Evolutionary conservation across 2,113 vertebrate genomes (phyloP).

Genomic region (Albula goreensis): DNA sequence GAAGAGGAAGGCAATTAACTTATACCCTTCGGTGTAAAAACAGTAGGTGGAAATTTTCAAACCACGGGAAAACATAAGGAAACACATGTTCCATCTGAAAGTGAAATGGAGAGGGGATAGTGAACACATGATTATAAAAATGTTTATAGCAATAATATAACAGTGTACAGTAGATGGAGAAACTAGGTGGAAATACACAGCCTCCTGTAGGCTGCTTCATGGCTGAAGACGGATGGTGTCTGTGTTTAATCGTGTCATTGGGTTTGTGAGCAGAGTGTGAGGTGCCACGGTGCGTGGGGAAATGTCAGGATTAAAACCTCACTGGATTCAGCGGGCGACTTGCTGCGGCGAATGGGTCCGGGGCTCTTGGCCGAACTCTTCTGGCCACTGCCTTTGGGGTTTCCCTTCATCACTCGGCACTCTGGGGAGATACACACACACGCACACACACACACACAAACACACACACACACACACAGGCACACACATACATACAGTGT

Average conservation of each 20-base stretch:
- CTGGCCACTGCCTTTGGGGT: constrained; percentile 76
- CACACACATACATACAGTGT: neutral
- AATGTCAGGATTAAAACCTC: constrained; percentile 58
- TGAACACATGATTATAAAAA: neutral
- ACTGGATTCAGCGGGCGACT: constrained; percentile 97
- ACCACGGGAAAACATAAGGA: neutral
- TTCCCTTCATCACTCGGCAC: constrained; percentile 89
- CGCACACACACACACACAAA: neutral
- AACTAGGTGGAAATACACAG: too few relatives aligned
- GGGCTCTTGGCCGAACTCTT: constrained; percentile 86
- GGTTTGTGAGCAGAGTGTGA: neutral
- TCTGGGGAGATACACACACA: constrained; percentile 63
- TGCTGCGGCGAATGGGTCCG: constrained; percentile 83
- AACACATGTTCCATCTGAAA: neutral
- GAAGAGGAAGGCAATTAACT: too few relatives aligned
- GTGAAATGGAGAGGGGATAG: neutral
- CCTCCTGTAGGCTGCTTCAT: too few relatives aligned
- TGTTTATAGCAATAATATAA: too few relatives aligned
- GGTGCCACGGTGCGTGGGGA: neutral
- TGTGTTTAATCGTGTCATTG: neutral
- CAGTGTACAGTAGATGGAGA: too few relatives aligned
- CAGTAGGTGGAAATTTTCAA: neutral
- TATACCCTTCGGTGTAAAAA: neutral
- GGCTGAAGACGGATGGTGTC: too few relatives aligned
- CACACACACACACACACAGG: constrained; percentile 7